A percentile compares a stretch with the other conserved stretches of the same genome.
Conservation (phyloP, 1,140 invertebrate genomes). For the Dendrolimus punctatus region DNA sequence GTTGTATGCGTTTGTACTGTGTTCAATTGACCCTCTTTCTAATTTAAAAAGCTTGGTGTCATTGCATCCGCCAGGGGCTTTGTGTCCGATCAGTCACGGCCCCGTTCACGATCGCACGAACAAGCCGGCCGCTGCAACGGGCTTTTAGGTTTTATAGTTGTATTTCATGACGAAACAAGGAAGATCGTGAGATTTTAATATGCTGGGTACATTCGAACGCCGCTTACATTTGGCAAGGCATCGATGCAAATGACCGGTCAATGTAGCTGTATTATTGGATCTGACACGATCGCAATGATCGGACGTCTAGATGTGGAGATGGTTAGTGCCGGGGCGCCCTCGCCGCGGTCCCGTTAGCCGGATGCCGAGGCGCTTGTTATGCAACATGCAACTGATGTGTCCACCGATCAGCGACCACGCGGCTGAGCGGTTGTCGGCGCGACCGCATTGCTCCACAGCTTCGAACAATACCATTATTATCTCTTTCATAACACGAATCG, state of each 20-base stretch:
- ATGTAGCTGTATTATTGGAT: conserved; percentile 8
- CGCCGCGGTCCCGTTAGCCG: conserved; percentile 50
- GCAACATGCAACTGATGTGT: conserved; percentile 55
- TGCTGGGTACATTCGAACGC: conserved; percentile 8
- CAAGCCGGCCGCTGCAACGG: conserved; percentile 12
- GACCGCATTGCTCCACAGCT: conserved; percentile 1
- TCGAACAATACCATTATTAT: background rate
- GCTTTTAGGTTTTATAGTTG: conserved; percentile 23
- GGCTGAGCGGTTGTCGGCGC: conserved; percentile 11
- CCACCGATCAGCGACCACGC: conserved; percentile 16
- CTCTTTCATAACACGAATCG: too few relatives aligned
- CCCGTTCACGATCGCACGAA: conserved; percentile 41
- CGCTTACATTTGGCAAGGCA: conserved; percentile 17
- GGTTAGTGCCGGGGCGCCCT: conserved; percentile 20
- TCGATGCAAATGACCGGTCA: conserved; percentile 23
- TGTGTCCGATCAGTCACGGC: conserved; percentile 48
- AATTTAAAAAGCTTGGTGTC: conserved; percentile 26
- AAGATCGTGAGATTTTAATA: conserved; percentile 33
- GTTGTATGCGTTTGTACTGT: background rate
- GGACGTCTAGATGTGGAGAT: conserved; percentile 15
- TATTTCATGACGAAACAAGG: conserved; percentile 41
- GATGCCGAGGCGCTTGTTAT: conserved; percentile 37
- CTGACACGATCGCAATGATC: conserved; percentile 12
- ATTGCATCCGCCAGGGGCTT: conserved; percentile 33
- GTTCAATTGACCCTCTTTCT: conserved; percentile 17